A percentile compares a stretch with the other conserved stretches of the same genome.
These are phyloP conservation scores for Silurus aristotelis DNA, from an alignment of 2,797 vertebrate species.

Conservation along the genomic window DNA sequence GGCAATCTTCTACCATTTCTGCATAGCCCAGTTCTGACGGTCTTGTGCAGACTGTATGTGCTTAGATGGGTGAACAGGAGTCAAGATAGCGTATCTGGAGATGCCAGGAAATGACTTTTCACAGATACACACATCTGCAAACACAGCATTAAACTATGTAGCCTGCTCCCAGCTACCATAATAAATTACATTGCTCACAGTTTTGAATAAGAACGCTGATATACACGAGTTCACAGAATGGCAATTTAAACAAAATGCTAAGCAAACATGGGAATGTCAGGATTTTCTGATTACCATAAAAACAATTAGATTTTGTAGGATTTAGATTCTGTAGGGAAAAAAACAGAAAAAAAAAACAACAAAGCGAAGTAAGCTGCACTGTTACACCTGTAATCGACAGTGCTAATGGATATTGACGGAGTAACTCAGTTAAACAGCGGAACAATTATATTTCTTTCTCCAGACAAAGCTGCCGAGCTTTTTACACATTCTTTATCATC, in stretches of 20 bases:
- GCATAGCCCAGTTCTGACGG: too few species aligned
- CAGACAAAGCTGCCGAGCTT: conserved; percentile 48
- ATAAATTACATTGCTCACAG: conserved; percentile 41
- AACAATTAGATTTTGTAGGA: conserved; percentile 44
- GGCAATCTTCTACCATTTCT: too few species aligned
- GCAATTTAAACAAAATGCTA: conserved; percentile 48
- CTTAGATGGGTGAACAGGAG: too few species aligned
- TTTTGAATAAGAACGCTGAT: conserved; percentile 52
- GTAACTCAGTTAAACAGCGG: conserved; percentile 77
- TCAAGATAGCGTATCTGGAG: too few species aligned
- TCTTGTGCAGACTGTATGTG: too few species aligned
- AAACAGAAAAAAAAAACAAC: conserved; percentile 18
- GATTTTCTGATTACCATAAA: conserved; percentile 57
- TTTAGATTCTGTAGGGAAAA: too few species aligned
- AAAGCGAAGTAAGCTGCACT: conserved; percentile 45
- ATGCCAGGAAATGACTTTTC: too few species aligned
- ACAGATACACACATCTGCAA: background rate
- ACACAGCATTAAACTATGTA: conserved; percentile 36
- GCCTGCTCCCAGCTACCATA: conserved; percentile 45
- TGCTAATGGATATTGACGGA: conserved; percentile 81
- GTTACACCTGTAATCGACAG: conserved; percentile 53
- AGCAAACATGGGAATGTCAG: conserved; percentile 42
- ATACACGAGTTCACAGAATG: conserved; percentile 49
- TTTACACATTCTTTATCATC: conserved; percentile 42
- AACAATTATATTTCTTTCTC: conserved; percentile 70